Conservation (phyloP, 2,797 vertebrate genomes). For the Columba guinea region DNA sequence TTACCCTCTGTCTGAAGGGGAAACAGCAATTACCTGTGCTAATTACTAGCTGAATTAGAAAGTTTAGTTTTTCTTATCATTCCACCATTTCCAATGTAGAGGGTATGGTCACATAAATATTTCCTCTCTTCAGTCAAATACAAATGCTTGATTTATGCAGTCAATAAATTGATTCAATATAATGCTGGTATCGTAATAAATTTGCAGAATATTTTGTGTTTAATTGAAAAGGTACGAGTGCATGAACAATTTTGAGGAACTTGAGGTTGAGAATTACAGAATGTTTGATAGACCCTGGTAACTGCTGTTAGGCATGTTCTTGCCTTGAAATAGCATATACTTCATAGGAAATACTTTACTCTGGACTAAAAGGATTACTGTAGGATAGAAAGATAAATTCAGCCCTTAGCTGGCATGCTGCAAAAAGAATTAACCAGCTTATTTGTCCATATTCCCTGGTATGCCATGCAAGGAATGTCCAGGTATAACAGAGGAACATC, state of each 20-base stretch:
- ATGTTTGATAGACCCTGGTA: background rate
- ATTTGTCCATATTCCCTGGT: background rate
- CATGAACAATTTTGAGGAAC: background rate
- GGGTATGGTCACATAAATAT: background rate
- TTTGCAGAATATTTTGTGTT: background rate
- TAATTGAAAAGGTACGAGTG: background rate
- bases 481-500: background rate
- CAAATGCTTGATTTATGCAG: background rate
- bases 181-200: background rate
- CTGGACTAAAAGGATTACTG: background rate
- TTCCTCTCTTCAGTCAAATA: background rate
- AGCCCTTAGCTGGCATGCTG: background rate
- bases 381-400: background rate
- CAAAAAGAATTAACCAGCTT: background rate
- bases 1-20: background rate
- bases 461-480: background rate
- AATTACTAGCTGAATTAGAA: background rate
- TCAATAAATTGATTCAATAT: background rate
- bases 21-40: background rate
- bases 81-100: background rate
- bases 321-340: background rate
- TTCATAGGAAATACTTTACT: background rate
- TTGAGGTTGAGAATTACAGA: background rate
- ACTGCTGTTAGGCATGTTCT: background rate
- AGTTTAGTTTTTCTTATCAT: background rate